A percentile compares a stretch with the other conserved stretches of the same genome.
Evolutionary conservation across 2,888 invertebrate genomes (phyloP).

Genomic region (Drosophila emarginata): DNA sequence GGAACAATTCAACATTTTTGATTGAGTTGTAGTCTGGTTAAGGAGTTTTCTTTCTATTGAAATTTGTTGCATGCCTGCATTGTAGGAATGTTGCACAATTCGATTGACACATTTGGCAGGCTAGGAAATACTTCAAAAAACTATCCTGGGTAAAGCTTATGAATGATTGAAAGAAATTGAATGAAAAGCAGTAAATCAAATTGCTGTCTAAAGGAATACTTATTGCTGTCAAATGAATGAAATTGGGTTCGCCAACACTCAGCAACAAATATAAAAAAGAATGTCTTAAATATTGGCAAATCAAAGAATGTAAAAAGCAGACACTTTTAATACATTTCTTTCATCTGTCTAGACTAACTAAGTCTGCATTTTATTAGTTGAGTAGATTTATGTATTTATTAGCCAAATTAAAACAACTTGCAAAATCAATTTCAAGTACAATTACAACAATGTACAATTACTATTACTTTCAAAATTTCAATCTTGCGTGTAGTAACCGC

Average conservation of each 20-base stretch:
- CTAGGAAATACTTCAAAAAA: neutral
- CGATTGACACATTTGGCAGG: constrained; percentile 32
- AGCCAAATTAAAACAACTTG: too few species aligned
- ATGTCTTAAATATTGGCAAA: too few species aligned
- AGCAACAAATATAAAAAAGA: neutral
- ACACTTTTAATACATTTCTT: too few species aligned
- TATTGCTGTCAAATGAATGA: neutral
- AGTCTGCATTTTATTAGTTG: too few species aligned
- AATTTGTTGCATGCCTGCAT: neutral
- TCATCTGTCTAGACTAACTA: too few species aligned
- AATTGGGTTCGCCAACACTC: neutral
- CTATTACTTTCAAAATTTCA: too few species aligned
- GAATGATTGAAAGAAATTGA: constrained; percentile 32
- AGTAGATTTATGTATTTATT: too few species aligned
- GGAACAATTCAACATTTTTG: constrained; percentile 39
- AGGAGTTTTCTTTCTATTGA: neutral
- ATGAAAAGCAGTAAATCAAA: constrained; percentile 4
- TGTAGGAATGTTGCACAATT: constrained; percentile 22
- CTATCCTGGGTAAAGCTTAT: constrained; percentile 3
- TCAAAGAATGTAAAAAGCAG: too few species aligned
- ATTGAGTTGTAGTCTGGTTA: constrained; percentile 28
- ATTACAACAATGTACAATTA: too few species aligned
- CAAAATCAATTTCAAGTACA: too few species aligned
- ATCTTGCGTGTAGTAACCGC: too few species aligned
- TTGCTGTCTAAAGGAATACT: neutral